Evolutionary conservation across 1,140 invertebrate species (phyloP).

Genomic region (Solen grandis): DNA sequence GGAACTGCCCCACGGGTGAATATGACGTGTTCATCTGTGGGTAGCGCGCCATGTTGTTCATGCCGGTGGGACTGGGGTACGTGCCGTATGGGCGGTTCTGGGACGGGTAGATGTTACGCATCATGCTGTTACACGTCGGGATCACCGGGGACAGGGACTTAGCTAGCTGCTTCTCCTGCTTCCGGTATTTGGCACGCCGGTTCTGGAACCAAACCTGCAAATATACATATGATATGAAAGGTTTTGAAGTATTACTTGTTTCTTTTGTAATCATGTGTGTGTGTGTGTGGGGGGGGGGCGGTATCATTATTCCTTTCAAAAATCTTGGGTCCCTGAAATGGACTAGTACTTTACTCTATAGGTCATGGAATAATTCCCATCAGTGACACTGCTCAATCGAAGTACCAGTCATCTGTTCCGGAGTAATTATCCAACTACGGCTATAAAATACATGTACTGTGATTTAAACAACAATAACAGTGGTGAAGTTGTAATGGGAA

Average conservation of each 20-base stretch:
- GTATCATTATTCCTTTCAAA: too few relatives aligned
- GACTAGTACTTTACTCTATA: too few relatives aligned
- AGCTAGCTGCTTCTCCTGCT: constrained; percentile 81
- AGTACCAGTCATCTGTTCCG: not conserved
- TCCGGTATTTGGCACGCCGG: constrained; percentile 80
- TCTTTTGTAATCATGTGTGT: too few relatives aligned
- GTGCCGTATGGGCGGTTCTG: constrained; percentile 85
- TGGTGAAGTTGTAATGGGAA: too few relatives aligned
- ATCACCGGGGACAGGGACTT: constrained; percentile 85
- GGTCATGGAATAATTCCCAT: not conserved
- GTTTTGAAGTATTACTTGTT: too few relatives aligned
- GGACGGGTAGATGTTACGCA: constrained; percentile 96
- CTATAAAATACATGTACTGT: too few relatives aligned
- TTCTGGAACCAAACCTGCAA: constrained; percentile 82
- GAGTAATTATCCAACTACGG: constrained; percentile 2
- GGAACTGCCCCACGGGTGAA: constrained; percentile 93
- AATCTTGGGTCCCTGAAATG: too few relatives aligned
- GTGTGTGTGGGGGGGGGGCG: too few relatives aligned
- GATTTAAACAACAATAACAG: too few relatives aligned
- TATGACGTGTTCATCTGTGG: constrained; percentile 95
- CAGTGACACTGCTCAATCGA: not conserved
- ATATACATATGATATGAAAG: constrained; percentile 22
- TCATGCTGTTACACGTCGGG: constrained; percentile 96
- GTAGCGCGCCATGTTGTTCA: constrained; percentile 90
- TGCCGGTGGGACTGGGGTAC: constrained; percentile 90